Evolutionary conservation across 2,888 invertebrate genomes (phyloP).

Genomic region (Phymatocera aterrima): DNA sequence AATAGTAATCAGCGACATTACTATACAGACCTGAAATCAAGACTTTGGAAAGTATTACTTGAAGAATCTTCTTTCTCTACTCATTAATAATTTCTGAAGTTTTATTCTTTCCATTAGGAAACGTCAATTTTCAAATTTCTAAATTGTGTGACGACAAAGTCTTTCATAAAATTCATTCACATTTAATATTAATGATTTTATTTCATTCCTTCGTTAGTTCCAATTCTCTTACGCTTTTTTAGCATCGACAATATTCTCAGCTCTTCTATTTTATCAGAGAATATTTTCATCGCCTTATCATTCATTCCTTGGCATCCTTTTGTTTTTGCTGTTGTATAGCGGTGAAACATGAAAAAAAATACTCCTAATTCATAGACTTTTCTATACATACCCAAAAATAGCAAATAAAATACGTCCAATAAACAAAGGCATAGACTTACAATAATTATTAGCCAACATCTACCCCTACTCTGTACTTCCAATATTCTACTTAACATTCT

Average conservation of each 20-base stretch:
- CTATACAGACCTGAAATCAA: background rate
- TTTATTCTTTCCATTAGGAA: background rate
- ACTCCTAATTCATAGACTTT: constrained; percentile 35
- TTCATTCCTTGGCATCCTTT: background rate
- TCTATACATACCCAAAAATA: constrained; percentile 6
- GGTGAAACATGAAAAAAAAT: constrained; percentile 11
- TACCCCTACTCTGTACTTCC: constrained; percentile 59
- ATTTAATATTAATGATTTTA: constrained; percentile 22
- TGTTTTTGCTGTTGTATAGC: constrained; percentile 19
- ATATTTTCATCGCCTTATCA: background rate
- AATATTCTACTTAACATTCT: constrained; percentile 43
- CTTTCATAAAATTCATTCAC: background rate
- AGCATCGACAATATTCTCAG: constrained; percentile 27
- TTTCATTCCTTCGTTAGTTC: constrained; percentile 20
- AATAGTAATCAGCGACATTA: background rate
- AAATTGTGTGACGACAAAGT: background rate
- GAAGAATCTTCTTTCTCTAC: background rate
- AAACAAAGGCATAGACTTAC: constrained; percentile 58
- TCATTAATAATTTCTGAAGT: background rate
- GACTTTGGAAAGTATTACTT: constrained; percentile 40
- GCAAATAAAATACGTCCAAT: constrained; percentile 58
- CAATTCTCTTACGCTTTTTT: constrained; percentile 33
- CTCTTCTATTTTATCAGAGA: too few relatives aligned
- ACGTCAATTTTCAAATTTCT: background rate
- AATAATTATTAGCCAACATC: constrained; percentile 56